phyloP scores from a whole-genome alignment of 2,888 invertebrate species.

The Monopis laevigella region DNA sequence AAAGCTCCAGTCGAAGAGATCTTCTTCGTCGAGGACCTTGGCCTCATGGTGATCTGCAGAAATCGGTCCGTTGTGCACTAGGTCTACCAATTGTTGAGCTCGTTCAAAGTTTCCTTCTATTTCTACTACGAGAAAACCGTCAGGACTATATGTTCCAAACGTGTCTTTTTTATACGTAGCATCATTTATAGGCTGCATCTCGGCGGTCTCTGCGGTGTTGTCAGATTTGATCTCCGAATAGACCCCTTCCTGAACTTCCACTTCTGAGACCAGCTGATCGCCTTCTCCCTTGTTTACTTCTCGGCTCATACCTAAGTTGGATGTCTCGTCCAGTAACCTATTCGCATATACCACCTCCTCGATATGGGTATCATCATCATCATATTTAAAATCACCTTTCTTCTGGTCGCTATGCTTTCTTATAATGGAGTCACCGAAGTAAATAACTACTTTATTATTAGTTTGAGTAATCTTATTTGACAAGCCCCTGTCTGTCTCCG shows the following conservation, averaged over 20 bases:
- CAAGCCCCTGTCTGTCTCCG: conserved; percentile 35
- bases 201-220: conserved; percentile 28
- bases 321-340: conserved; percentile 25
- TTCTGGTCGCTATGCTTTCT: conserved; percentile 55
- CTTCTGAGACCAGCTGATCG: conserved; percentile 42
- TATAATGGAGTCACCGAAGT: conserved; percentile 74
- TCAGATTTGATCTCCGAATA: conserved; percentile 44
- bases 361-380: not conserved
- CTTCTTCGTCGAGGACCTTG: conserved; percentile 51
- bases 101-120: conserved; percentile 70
- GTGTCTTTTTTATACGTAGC: conserved; percentile 53
- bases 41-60: conserved; percentile 53
- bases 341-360: conserved; percentile 59
- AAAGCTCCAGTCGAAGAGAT: conserved; percentile 77
- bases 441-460: conserved; percentile 76
- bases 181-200: conserved; percentile 42
- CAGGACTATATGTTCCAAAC: conserved; percentile 46
- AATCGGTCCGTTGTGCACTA: conserved; percentile 53
- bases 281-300: conserved; percentile 33
- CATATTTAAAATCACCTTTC: conserved; percentile 21
- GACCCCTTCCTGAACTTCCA: conserved; percentile 37
- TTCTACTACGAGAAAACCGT: conserved; percentile 69
- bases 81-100: conserved; percentile 70
- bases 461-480: conserved; percentile 58
- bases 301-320: conserved; percentile 35